These are phyloP conservation scores for Agapostemon virescens DNA, from an alignment of 2,888 invertebrate genomes.

Conservation along the genomic window DNA sequence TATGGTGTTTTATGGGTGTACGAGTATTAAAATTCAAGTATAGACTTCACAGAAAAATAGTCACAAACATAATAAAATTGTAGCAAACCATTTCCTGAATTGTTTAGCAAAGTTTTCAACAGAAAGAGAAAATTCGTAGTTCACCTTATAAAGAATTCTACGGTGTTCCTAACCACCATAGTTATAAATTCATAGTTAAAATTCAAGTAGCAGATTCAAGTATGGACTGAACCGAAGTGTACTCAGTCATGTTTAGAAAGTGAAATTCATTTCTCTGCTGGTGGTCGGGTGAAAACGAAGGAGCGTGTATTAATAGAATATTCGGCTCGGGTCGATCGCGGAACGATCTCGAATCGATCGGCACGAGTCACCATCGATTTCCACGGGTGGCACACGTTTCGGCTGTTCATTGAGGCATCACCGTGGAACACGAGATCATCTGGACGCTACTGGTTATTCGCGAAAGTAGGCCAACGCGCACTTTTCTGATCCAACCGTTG, in stretches of 20 bases:
- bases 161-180: no score
- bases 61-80: no score
- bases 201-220: not conserved
- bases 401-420: conserved; percentile 32
- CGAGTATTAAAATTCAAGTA: no score
- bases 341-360: conserved; percentile 22
- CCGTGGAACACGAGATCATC: conserved; percentile 22
- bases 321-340: not conserved
- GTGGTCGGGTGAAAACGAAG: conserved; percentile 7
- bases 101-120: no score
- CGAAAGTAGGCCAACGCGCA: conserved; percentile 60
- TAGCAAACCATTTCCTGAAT: no score
- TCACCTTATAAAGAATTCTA: not conserved
- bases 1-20: no score
- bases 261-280: not conserved
- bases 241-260: not conserved
- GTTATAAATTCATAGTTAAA: no score
- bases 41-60: no score
- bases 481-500: conserved; percentile 52
- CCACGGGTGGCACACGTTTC: conserved; percentile 10
- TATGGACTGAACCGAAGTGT: not conserved
- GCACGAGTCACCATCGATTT: conserved; percentile 32
- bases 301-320: not conserved
- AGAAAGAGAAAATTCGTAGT: not conserved
- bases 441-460: conserved; percentile 28